Evolutionary conservation across 2,888 invertebrate genomes (phyloP), one percentile per base, ranked within the genome.

Genomic region (Biston stratarius): DNA sequence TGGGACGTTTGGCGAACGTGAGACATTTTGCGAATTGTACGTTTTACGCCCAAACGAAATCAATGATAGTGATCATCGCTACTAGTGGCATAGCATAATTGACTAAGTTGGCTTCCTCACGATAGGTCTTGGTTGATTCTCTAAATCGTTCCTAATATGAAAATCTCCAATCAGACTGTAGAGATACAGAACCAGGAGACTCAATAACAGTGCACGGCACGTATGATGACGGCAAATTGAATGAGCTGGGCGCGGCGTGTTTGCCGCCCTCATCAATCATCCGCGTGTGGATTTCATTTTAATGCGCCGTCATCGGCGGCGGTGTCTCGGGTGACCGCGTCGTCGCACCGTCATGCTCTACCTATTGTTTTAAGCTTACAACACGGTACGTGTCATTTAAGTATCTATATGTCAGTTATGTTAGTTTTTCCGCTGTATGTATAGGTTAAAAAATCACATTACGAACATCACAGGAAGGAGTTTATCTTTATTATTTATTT

Each of bases 261-360:
- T 91, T 92, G 90, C 88, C 72, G 76, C 79, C 77, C 85, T 92
- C 93, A 93, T 94, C 93, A 93, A 94, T 94, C 93, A 94, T 87
- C 82, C 84, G 81, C 83, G 89, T 90, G 87, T 92, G 92, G 92
- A 91, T 91, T 90, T 91, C 92, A 86, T 92, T 92, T 92, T 93
- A 93, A 92, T 89, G 93, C 92, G 88, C 76, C 88, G 92, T 92
- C 93, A 94, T 90, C 88, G 90, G 83, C 80, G 59, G 49, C 59
- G 59, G 59, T 42, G 92, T 90, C 89, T 92, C 89, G 87, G 83
- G 84, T 84, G 87, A 82, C 85, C 86, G 80, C 83, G 82, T 84
- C 85, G 79, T 83, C 83, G 85, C 86, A 79, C 69, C 76, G 84
- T 84, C 84, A 84, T 79, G 74, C 74, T 75, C 71, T 79, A 34